These are phyloP conservation scores for Nemapogon koenigi DNA, from an alignment of 2,888 invertebrate genomes.

Conservation along the genomic window DNA sequence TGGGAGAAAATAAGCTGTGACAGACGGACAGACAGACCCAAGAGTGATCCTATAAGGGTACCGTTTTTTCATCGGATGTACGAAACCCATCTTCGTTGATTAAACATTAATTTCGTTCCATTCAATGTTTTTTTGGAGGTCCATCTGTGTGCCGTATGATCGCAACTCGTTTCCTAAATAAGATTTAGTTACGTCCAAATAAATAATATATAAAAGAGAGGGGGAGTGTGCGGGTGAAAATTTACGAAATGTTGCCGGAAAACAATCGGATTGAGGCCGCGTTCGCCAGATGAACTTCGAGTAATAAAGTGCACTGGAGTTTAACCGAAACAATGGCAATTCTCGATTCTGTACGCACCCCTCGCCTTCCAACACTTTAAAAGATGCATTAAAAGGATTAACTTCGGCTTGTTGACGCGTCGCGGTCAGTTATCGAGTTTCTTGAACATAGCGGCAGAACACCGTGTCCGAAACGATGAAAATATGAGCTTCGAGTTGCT, in stretches of 20 bases:
- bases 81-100: too few relatives aligned
- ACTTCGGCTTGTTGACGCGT: conserved; percentile 57
- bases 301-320: conserved; percentile 23
- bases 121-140: too few relatives aligned
- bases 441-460: conserved; percentile 18
- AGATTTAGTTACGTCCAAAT: too few relatives aligned
- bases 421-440: conserved; percentile 50
- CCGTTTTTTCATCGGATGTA: too few relatives aligned
- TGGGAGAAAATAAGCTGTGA: too few relatives aligned
- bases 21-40: too few relatives aligned
- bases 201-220: too few relatives aligned
- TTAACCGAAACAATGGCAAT: conserved; percentile 38
- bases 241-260: neutral
- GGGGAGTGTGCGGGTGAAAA: too few relatives aligned
- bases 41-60: too few relatives aligned
- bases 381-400: conserved; percentile 55
- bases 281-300: conserved; percentile 13
- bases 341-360: conserved; percentile 28
- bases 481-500: neutral
- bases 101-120: too few relatives aligned
- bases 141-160: too few relatives aligned
- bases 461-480: neutral
- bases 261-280: neutral
- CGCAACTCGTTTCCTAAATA: too few relatives aligned
- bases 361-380: conserved; percentile 33